A percentile compares a stretch with the other conserved stretches of the same genome.
These are phyloP conservation scores for Sarcophaga caerulescens DNA, from an alignment of 2,888 invertebrate genomes.

Conservation along the genomic window DNA sequence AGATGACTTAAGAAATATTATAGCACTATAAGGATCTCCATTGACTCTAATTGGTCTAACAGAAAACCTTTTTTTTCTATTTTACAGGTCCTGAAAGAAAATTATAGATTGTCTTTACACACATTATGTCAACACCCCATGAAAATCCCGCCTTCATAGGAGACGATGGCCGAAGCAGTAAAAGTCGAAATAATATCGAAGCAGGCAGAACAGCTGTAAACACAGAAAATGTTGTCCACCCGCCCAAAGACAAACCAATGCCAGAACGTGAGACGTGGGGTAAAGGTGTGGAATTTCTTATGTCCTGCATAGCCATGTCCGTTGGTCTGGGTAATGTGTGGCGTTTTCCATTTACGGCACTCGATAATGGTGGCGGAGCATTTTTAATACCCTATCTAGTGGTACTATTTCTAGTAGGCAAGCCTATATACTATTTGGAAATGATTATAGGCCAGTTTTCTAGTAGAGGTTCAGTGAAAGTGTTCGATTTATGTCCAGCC, in stretches of 20 bases:
- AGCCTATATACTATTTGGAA: constrained; percentile 88
- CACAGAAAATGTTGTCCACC: constrained; percentile 56
- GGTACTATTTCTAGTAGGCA: constrained; percentile 85
- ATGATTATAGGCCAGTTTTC: constrained; percentile 89
- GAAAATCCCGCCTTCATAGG: constrained; percentile 78
- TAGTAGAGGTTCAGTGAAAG: constrained; percentile 86
- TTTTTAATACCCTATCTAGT: constrained; percentile 86
- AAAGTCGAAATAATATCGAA: constrained; percentile 66
- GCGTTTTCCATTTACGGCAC: constrained; percentile 86
- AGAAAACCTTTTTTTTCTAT: background rate
- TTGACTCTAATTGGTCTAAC: too few species aligned
- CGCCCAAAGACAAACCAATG: constrained; percentile 28
- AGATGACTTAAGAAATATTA: too few species aligned
- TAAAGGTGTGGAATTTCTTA: constrained; percentile 80
- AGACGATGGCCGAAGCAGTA: constrained; percentile 74
- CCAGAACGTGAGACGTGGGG: constrained; percentile 80
- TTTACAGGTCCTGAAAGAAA: background rate
- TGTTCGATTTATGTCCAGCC: constrained; percentile 85
- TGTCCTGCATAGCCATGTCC: constrained; percentile 83
- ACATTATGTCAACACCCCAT: constrained; percentile 71
- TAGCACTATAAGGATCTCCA: too few species aligned
- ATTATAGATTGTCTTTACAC: background rate
- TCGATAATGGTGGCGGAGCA: constrained; percentile 86
- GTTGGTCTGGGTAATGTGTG: constrained; percentile 87
- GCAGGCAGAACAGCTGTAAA: constrained; percentile 66